These are phyloP conservation scores for Crambe crambe DNA, from an alignment of 37 sponge, comb jelly and placozoan genomes.

Conservation along the genomic window DNA sequence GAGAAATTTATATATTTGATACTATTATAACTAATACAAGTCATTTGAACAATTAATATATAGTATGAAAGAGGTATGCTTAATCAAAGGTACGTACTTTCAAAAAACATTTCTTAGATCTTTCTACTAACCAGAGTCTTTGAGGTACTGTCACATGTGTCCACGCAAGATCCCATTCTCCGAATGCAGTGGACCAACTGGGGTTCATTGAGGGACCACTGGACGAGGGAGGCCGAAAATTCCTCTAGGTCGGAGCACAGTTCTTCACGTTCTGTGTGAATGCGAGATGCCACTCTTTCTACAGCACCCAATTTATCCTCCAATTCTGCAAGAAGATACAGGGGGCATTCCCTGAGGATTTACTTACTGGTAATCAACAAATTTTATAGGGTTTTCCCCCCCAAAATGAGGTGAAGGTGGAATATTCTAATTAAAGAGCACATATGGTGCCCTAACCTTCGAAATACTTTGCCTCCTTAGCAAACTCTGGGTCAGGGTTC, in stretches of 20 bases:
- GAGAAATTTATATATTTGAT: background rate
- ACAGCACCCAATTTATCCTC: slow-evolving; percentile 45
- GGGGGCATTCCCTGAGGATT: background rate
- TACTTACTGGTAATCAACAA: background rate
- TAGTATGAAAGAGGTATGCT: too few species aligned
- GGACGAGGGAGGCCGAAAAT: slow-evolving; percentile 34
- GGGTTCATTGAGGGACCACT: slow-evolving; percentile 51
- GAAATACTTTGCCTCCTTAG: slow-evolving; percentile 46
- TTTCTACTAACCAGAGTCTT: slow-evolving; percentile 22
- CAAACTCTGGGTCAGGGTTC: slow-evolving; percentile 55
- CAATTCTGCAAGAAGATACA: slow-evolving; percentile 17
- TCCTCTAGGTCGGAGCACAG: background rate
- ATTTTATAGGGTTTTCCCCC: background rate
- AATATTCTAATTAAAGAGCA: too few species aligned
- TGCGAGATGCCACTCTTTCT: slow-evolving; percentile 46
- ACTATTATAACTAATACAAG: too few species aligned
- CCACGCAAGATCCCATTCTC: slow-evolving; percentile 35
- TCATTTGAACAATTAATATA: too few species aligned
- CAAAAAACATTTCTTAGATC: too few species aligned
- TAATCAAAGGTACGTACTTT: too few species aligned
- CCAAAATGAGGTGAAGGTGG: background rate
- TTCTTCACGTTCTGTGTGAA: slow-evolving; percentile 62
- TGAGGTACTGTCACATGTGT: slow-evolving; percentile 23
- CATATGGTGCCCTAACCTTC: too few species aligned
- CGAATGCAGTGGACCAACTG: slow-evolving; percentile 32